Evolutionary conservation across 2,797 vertebrate species (phyloP).

Genomic region (Sebastes taczanowskii): DNA sequence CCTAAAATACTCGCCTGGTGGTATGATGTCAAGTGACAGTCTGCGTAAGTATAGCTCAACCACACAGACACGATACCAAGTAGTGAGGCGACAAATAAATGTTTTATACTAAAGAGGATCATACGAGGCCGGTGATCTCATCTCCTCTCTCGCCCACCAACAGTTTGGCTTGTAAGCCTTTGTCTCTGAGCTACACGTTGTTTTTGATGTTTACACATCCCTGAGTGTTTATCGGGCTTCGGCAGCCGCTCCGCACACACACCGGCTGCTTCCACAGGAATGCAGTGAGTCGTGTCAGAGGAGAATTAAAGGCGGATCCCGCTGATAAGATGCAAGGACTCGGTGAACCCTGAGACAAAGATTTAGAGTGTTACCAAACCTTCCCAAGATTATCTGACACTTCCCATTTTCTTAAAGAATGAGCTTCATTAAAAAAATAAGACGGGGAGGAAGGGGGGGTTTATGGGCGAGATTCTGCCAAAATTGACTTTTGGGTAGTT

Average conservation of each 20-base stretch:
- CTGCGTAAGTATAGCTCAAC: not conserved
- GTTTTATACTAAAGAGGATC: not conserved
- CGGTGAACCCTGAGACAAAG: constrained; percentile 8
- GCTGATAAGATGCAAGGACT: constrained; percentile 34
- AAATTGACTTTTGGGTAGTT: constrained; percentile 1
- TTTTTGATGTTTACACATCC: constrained; percentile 28
- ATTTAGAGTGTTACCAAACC: constrained; percentile 23
- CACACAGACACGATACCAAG: not conserved
- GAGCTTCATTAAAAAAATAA: constrained; percentile 36
- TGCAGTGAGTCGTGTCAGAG: constrained; percentile 27
- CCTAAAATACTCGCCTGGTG: not conserved
- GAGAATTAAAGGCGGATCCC: constrained; percentile 33
- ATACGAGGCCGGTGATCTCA: not conserved
- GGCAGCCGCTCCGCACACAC: not conserved
- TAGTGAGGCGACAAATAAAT: not conserved
- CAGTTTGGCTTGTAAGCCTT: not conserved
- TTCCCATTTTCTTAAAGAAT: constrained; percentile 36
- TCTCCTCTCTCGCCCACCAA: not conserved
- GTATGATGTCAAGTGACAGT: not conserved
- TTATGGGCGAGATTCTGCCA: constrained; percentile 9
- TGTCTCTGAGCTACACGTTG: not conserved
- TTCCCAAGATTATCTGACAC: constrained; percentile 20
- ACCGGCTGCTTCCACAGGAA: constrained; percentile 23
- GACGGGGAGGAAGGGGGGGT: not conserved
- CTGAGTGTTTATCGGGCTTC: constrained; percentile 18